A percentile compares a stretch with the other conserved stretches of the same genome.
phyloP scores from a whole-genome alignment of 2,797 vertebrate species.

The Chaetophractus vellerosus region DNA sequence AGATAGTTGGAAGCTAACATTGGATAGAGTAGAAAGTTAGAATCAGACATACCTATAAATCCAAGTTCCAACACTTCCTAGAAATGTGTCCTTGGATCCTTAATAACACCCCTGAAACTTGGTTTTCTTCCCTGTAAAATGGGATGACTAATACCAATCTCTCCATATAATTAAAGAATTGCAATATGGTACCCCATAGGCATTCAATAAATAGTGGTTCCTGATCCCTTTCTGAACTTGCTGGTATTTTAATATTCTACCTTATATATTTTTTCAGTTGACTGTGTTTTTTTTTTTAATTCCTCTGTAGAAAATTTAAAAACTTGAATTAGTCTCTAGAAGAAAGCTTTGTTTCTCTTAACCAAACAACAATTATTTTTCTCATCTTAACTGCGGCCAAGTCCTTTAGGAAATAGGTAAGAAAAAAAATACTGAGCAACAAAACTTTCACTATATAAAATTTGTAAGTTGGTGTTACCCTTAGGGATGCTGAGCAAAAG shows the following conservation, averaged over 20 bases:
- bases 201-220: not conserved
- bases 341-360: constrained; percentile 44
- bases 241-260: constrained; percentile 14
- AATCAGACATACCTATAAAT: not conserved
- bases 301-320: constrained; percentile 47
- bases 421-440: not conserved
- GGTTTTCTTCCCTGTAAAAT: constrained; percentile 20
- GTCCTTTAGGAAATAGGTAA: not conserved
- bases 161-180: constrained; percentile 16
- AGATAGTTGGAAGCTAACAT: constrained; percentile 53
- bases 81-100: not conserved
- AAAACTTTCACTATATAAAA: not conserved
- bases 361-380: constrained; percentile 29
- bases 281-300: not conserved
- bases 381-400: constrained; percentile 1
- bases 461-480: not conserved
- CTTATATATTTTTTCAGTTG: constrained; percentile 24
- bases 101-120: not conserved
- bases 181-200: not conserved
- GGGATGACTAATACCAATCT: not conserved
- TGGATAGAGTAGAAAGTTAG: not conserved
- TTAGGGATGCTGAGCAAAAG: not conserved
- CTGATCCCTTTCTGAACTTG: not conserved
- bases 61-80: not conserved
- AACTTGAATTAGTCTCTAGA: constrained; percentile 20